phyloP scores from a whole-genome alignment of 2,888 invertebrate species.

The Aquatica leii region DNA sequence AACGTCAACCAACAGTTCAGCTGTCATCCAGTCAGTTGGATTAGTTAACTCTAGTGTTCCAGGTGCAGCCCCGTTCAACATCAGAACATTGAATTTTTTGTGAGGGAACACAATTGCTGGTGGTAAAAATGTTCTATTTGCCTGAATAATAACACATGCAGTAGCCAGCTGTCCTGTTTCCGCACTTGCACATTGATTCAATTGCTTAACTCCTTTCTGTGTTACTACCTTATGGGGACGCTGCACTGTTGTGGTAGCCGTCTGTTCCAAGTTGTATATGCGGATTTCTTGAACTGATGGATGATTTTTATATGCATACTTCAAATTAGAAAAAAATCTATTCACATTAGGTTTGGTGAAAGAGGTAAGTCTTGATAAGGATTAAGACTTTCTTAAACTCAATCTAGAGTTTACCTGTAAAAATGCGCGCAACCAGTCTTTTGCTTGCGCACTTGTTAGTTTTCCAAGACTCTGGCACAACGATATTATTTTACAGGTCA shows the following conservation, averaged over 20 bases:
- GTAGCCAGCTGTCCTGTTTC: conserved; percentile 53
- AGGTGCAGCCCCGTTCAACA: too few relatives aligned
- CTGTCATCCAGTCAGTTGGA: neutral
- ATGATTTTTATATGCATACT: conserved; percentile 29
- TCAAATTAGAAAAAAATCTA: conserved; percentile 29
- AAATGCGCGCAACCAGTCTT: neutral
- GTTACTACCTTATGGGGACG: conserved; percentile 38
- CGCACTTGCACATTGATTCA: conserved; percentile 45
- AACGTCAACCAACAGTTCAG: neutral
- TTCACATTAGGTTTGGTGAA: conserved; percentile 37
- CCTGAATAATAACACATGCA: conserved; percentile 48
- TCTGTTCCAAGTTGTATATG: conserved; percentile 39
- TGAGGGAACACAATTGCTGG: conserved; percentile 9
- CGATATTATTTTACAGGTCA: neutral
- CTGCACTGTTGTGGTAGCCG: conserved; percentile 35
- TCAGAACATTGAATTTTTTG: neutral
- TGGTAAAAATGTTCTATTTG: conserved; percentile 39
- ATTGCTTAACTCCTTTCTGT: conserved; percentile 42
- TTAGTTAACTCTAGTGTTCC: neutral
- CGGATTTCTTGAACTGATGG: conserved; percentile 26
- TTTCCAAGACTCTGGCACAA: neutral
- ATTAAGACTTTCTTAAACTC: conserved; percentile 29
- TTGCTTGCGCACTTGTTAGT: neutral
- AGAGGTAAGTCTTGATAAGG: conserved; percentile 28
- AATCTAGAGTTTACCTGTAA: neutral